Evolutionary conservation across 2,113 vertebrate species (phyloP), one percentile per base, ranked within the genome.

Genomic region (Axis porcinus): DNA sequence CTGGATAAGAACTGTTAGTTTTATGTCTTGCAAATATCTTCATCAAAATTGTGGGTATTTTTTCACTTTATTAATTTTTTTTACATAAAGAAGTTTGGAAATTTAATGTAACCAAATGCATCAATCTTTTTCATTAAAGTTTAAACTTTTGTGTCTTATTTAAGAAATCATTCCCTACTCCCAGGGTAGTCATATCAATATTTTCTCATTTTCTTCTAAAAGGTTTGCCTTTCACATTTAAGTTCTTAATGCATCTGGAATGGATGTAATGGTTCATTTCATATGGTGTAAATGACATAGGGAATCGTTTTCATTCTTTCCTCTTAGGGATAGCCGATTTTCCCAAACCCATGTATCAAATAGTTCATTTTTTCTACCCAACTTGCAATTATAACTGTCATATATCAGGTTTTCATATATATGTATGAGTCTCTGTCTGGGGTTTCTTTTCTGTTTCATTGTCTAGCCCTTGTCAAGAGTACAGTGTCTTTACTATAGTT

Each of bases 151-250:
- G 40, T 57, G 40, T 96, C 52, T 82, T 94, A 54, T 50, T 94
- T 92, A 92, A 28, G 50, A 90, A 95, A 81, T 95, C 6, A 76
- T 93, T 87, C 15, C 6, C 40, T 12, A 54, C 15, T 14, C 33
- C 21, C 57, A 86, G 13, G 15, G 50, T n/a, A 33, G 25, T 45
- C 45, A 74, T 86, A 43, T 57, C 27, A 89, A 58, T 67, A 88
- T 84, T 94, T 93, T 67, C 57, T 90, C 17, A 47, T 55, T 97
- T 96, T 94, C 36, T 93, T 94, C 27, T 50, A 64, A 89, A 88
- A 36, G 14, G 47, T 62, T 91, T 89, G 21, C 89, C n/a, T 81
- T 94, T 94, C 10, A 91, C 33, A 81, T 43, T 74, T 96, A 90
- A 83, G 28, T 33, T 78, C 79, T 94, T 87, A 94, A 93, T 90